phyloP scores from a whole-genome alignment of 2,797 vertebrate species.

The Mallotus villosus region DNA sequence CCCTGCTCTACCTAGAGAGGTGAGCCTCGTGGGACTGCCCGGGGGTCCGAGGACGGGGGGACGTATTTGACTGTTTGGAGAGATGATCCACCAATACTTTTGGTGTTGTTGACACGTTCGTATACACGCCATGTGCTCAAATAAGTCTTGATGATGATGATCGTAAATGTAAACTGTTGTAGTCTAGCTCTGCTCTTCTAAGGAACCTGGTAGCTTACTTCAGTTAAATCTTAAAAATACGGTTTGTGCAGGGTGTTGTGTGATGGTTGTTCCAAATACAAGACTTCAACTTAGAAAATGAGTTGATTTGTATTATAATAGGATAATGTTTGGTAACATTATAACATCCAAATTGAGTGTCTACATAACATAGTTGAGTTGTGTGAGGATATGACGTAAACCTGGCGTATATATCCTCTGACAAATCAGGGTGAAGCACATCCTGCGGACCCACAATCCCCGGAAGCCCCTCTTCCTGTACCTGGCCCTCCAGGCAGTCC shows the following conservation, averaged over 20 bases:
- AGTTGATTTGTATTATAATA: not conserved
- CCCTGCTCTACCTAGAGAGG: slow-evolving; percentile 79
- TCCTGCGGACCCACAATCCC: slow-evolving; percentile 82
- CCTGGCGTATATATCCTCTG: not conserved
- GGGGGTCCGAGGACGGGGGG: slow-evolving; percentile 2
- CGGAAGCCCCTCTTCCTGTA: slow-evolving; percentile 87
- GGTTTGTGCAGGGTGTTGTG: too few species aligned
- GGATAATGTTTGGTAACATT: not conserved
- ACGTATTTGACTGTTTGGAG: not conserved
- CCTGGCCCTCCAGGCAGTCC: slow-evolving; percentile 89
- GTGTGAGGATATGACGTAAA: not conserved
- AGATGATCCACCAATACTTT: not conserved
- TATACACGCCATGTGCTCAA: too few species aligned
- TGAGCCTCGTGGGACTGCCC: slow-evolving; percentile 18
- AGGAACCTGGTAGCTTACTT: too few species aligned
- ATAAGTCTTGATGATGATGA: too few species aligned
- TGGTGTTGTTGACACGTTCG: too few species aligned
- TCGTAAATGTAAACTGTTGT: too few species aligned
- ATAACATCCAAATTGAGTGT: not conserved
- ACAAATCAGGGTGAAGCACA: slow-evolving; percentile 79
- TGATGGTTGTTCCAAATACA: too few species aligned
- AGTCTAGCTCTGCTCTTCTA: too few species aligned
- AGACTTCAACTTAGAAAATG: not conserved
- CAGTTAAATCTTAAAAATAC: too few species aligned
- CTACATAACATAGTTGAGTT: slow-evolving; percentile 1